Conservation (phyloP, 2,797 vertebrate genomes). For the Alfaro cultratus region DNA sequence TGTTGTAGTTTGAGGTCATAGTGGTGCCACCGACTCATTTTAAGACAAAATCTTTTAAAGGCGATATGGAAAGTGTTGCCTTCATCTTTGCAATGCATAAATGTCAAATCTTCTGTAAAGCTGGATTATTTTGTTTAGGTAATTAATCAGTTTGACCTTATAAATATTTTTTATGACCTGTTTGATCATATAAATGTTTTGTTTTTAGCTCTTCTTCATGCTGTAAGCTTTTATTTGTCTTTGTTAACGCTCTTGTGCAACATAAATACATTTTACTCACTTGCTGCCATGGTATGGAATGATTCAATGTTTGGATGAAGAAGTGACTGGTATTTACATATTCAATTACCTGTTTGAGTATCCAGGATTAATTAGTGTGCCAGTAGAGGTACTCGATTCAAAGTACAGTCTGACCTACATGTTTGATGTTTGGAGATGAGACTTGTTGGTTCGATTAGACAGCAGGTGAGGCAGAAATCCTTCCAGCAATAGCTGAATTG, state of each 20-base stretch:
- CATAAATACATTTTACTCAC: neutral
- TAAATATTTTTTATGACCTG: neutral
- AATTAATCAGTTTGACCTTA: neutral
- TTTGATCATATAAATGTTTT: neutral
- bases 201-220: neutral
- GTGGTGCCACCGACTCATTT: neutral
- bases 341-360: neutral
- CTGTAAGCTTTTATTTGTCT: neutral
- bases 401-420: slow-evolving; percentile 9
- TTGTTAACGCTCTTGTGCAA: neutral
- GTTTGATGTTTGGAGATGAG: slow-evolving; percentile 7
- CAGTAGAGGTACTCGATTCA: neutral
- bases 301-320: neutral
- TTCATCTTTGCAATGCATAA: neutral
- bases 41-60: neutral
- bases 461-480: slow-evolving; percentile 55
- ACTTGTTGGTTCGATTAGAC: slow-evolving; percentile 23
- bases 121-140: too few species aligned
- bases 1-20: neutral
- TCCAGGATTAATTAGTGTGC: neutral
- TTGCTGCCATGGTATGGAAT: neutral
- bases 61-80: neutral
- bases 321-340: neutral
- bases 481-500: slow-evolving; percentile 17
- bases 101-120: neutral